A percentile compares a stretch with the other conserved stretches of the same genome.
These are phyloP conservation scores for Seira ritae DNA, from an alignment of 2,888 invertebrate species.

Conservation along the genomic window DNA sequence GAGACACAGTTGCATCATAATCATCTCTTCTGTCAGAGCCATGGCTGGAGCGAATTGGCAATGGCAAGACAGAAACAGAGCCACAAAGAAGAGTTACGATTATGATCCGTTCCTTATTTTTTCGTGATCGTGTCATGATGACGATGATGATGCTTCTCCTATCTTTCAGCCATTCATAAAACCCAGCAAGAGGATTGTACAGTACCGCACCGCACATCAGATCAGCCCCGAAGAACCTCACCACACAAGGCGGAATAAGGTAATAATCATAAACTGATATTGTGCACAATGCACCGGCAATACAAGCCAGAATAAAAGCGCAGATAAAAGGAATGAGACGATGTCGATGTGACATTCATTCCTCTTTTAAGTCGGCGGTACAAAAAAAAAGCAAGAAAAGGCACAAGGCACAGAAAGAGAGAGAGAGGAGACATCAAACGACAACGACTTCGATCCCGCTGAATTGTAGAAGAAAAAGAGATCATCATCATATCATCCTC, in stretches of 20 bases:
- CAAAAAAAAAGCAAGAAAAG: conserved; percentile 28
- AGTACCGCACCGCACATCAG: too few relatives aligned
- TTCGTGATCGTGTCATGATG: conserved; percentile 34
- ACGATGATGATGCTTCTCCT: conserved; percentile 27
- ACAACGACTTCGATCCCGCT: too few relatives aligned
- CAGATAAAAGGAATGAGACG: neutral
- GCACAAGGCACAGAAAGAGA: conserved; percentile 20
- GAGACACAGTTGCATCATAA: conserved; percentile 48
- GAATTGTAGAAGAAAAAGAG: conserved; percentile 22
- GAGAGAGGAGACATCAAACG: neutral
- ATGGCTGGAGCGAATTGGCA: neutral
- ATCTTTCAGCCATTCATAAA: conserved; percentile 33
- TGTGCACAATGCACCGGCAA: conserved; percentile 39
- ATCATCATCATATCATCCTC: conserved; percentile 39
- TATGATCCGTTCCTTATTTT: conserved; percentile 32
- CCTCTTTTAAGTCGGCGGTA: conserved; percentile 24
- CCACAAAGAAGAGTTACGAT: conserved; percentile 65
- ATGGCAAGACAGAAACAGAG: conserved; percentile 33
- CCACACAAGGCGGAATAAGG: conserved; percentile 44
- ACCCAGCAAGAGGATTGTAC: neutral
- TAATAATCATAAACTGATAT: conserved; percentile 64
- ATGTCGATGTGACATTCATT: conserved; percentile 2
- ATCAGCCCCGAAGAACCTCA: neutral
- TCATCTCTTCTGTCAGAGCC: conserved; percentile 33
- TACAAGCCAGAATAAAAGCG: neutral